Base-by-base conservation (phyloP, 2,888 invertebrate species). In the Lithophane semibrunnea region DNA sequence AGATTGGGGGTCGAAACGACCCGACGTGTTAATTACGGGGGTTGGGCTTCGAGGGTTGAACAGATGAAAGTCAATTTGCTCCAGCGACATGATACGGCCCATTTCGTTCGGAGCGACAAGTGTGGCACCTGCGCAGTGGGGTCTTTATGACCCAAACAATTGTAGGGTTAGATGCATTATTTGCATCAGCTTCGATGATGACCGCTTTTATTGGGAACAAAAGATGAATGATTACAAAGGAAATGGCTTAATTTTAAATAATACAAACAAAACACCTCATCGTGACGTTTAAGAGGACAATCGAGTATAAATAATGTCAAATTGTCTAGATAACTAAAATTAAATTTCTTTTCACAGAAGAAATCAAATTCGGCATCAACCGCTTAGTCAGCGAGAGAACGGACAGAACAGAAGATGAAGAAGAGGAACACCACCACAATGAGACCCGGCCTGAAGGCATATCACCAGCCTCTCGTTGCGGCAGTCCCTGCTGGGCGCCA, bases 311-410 rank as follows among this genome's bases (percentile, higher is more conserved):
- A 21, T 1, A 56, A 12, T 12, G 12, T n/a, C 12, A n/a, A 56
- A 56, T n/a, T 56, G 52, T 52, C 52, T 21, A 9, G 21, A 21
- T 9, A 61, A 49, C 16, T 64, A 9, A 78, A 63, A 18, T 52
- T 16, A 3, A 1, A 9, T 61, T 44, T 85, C 12, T 91, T 92
- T 84, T 97, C 97, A 7, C 97, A 98, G 98, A 98, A 91, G 98
- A 98, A 92, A 97, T 98, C 90, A 98, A 98, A 90, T 99, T 98
- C 90, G 98, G 98, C 79, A 98, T 99, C 90, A 98, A 97, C 93
- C 98, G 98, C 80, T 95, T 99, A 88, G 98, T 99, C 54, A 97
- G 97, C 29, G 97, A 97, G 87, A 97, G 97, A 61, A 97, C 97
- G 49, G 97, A 97, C 86, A 97, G 97, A 66, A 97, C 97, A 47